These are phyloP conservation scores for Lissocephala sabroskyi DNA, from an alignment of 2,888 invertebrate genomes.

Conservation along the genomic window DNA sequence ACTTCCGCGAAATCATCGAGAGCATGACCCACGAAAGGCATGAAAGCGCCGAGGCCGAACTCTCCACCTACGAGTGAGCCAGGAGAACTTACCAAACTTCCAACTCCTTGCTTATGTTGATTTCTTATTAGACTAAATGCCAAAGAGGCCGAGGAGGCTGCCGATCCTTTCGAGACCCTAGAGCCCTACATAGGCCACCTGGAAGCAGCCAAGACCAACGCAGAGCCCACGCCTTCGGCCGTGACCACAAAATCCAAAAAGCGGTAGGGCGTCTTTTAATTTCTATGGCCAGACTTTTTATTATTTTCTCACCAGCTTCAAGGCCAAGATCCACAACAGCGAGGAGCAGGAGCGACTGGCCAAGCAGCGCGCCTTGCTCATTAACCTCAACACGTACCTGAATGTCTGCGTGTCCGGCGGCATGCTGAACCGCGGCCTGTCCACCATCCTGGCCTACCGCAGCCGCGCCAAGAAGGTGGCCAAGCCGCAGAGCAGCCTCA, in stretches of 20 bases:
- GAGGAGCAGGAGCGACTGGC: conserved; percentile 66
- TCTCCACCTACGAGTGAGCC: conserved; percentile 33
- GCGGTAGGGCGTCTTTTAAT: conserved; percentile 20
- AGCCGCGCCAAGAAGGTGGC: conserved; percentile 61
- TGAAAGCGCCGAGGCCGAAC: conserved; percentile 29
- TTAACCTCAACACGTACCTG: conserved; percentile 78
- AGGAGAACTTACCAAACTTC: no score
- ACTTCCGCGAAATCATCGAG: conserved; percentile 68
- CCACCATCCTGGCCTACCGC: conserved; percentile 74
- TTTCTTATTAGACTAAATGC: not conserved
- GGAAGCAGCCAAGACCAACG: conserved; percentile 7
- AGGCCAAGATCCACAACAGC: conserved; percentile 61
- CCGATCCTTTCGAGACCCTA: conserved; percentile 51
- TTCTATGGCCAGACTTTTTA: not conserved
- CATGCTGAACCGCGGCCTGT: conserved; percentile 74
- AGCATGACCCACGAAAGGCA: conserved; percentile 58
- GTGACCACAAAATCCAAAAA: conserved; percentile 44
- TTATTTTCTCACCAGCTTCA: conserved; percentile 41
- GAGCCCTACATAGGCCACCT: conserved; percentile 55
- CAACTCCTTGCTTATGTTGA: no score
- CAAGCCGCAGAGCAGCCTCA: conserved; percentile 39
- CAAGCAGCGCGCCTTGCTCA: conserved; percentile 73
- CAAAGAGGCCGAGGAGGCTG: conserved; percentile 16
- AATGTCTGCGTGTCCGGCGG: conserved; percentile 80
- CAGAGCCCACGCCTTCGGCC: conserved; percentile 4